A percentile compares a stretch with the other conserved stretches of the same genome.
phyloP scores from a whole-genome alignment of 2,113 vertebrate genomes.

The Lepidothrix coronata region DNA sequence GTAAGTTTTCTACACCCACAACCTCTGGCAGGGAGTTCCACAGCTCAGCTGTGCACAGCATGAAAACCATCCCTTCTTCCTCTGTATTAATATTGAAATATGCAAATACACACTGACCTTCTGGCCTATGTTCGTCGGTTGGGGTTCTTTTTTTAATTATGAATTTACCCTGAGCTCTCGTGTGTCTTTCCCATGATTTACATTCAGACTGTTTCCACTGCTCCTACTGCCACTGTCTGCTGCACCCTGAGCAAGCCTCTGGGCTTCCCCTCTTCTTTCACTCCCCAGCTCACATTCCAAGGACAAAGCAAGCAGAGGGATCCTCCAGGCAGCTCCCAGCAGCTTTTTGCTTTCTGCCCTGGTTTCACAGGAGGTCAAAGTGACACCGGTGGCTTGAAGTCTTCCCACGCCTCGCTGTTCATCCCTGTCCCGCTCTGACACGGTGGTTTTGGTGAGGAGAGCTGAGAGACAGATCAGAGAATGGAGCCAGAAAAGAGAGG shows the following conservation, averaged over 20 bases:
- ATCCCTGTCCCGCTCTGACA: neutral
- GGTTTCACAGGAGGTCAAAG: neutral
- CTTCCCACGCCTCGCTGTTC: neutral
- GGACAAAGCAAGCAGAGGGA: neutral
- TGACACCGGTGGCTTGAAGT: neutral
- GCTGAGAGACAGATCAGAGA: neutral
- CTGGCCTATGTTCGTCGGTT: neutral
- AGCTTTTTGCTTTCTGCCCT: neutral
- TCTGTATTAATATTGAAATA: neutral
- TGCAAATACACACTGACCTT: neutral
- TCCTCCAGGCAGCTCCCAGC: neutral
- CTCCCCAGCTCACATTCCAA: neutral
- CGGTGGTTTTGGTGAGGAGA: neutral
- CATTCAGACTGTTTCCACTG: neutral
- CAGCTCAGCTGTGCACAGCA: neutral
- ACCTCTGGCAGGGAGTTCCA: neutral
- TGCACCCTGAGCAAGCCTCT: neutral
- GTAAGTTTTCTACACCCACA: neutral
- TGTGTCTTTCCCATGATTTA: neutral
- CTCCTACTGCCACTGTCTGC: neutral
- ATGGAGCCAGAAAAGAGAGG: neutral
- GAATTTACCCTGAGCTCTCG: neutral
- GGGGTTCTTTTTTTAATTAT: neutral
- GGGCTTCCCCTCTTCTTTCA: neutral
- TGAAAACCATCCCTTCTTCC: neutral